Base-by-base conservation (phyloP, 2,113 vertebrate genomes). In the Zootoca vivipara region DNA sequence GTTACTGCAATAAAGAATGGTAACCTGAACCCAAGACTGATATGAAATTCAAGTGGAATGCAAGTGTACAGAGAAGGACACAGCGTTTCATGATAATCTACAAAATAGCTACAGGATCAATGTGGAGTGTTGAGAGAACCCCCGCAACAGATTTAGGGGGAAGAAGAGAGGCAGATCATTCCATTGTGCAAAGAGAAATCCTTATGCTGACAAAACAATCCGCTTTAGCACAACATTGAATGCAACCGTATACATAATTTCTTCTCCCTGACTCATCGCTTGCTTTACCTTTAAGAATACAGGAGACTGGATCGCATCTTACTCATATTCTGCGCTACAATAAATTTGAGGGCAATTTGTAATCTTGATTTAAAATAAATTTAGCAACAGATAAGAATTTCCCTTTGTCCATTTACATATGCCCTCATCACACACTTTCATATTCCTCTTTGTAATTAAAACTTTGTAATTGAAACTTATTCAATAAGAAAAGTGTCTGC, bases 321-420 rank as follows among this genome's bases (percentile, higher is more conserved):
- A 87, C 74, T 91, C 67, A 89, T 7, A 2, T 74, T 85, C 46
- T 52, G 0, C 2, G 69, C 35, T 78, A 46, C 69, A 83, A 89
- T 2, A 81, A 86, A 10, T 26, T 35, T 78, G 33, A 46, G 8
- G 5, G n/a, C 16, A 52, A 90, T 81, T 81, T 2, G 65, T 62
- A 79, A 4, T 0, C 70, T 26, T 9, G 52, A 89, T 58, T 80
- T 12, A 35, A 82, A 82, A 67, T 82, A 67, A 82, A 82, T 82
- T 65, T 24, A 82, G 35, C 35, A 67, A 67, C 10, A 78, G 87
- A 89, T 91, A 88, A 89, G 5, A 64, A 83, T 38, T 0, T 86
- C 46, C 24, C 62, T 28, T 81, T 3, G 64, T 18, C 84, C 86
- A 1, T 28, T 7, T 90, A 83, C 15, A 85, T 38, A 1, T 2